Evolutionary conservation across 2,888 invertebrate species (phyloP), one percentile per base, ranked within the genome.

Genomic region (Lottia scabra): DNA sequence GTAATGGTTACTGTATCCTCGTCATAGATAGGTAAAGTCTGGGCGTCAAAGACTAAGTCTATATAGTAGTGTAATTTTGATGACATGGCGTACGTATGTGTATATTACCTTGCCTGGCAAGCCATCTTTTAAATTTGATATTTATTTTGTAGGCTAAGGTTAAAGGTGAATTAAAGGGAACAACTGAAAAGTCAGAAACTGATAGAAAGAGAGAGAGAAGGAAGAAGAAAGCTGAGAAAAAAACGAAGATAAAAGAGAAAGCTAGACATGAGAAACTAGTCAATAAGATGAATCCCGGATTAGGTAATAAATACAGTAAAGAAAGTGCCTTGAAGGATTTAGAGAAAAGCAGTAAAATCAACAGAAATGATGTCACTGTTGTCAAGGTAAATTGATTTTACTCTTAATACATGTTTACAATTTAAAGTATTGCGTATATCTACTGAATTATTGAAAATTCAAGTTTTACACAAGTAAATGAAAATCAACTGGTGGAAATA

Each of bases 171-270:
- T 68, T 92, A 71, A 91, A 92, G 78, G 94, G 95, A 30, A 93
- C 93, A 89, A 92, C 93, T 15, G 99, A 99, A 90, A 92, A 95
- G 75, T 93, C 94, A 0, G 91, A 92, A 70, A 96, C 97, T 0
- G 98, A 98, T 85, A 96, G 94, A 89, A 96, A 96, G 80, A 93
- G 97, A 67, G 95, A 95, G 80, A 91, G 97, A 73, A 92, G 98
- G 67, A 73, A 80, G 68, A 89, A 87, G 80, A 89, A 88, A 75
- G 74, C 71, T 23, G 78, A 75, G 12, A 83, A 84, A 68, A 74
- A 83, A 82, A 91, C 96, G 73, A 92, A 96, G 81, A 93, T 93
- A 88, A 97, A 96, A 91, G 98, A 98, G 90, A 91, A 92, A 66
- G 92, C 93, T 75, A 95, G 91, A 70, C 92, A 86, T 85, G 91